Evolutionary conservation across 2,113 vertebrate genomes (phyloP), one percentile per base, ranked within the genome.

Genomic region (Formicarius rufipectus): DNA sequence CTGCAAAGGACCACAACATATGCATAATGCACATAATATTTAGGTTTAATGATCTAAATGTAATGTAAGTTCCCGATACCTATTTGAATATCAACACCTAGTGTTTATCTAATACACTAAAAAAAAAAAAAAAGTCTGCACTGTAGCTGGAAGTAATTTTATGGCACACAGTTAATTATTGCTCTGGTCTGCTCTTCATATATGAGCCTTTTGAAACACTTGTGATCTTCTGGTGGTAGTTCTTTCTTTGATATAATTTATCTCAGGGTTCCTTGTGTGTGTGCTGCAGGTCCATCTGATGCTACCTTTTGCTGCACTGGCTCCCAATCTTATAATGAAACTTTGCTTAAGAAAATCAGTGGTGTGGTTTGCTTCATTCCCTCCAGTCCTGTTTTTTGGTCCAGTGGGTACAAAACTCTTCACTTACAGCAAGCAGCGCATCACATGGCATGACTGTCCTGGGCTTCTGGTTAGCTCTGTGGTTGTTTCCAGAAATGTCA

Each of bases 371-470:
- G 4, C 12, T 80, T 91, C 19, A 13, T 71, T 53, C 62, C 62
- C 49, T 66, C 30, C 28, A 49, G 56, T 69, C 77, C 42, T n/a
- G 3, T 12, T 19, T 9, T 56, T 58, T 45, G 12, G 40, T 25
- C 39, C 35, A 12, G 1, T 87, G 12, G 7, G 30, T 68, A 16
- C 39, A 76, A 45, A 3, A 30, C 28, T 16, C 30, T 91, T 21
- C 21, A 56, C 21, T 47, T 39, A 59, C 27, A 66, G n/a, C 44
- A 62, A 39, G 56, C 35, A 24, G 35, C 33, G 37, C 0, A 0
- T 72, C 1, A 0, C 15, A 14, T 56, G 30, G 28, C 0, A 0
- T 52, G 74, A 58, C 53, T 74, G 30, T 45, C 63, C 44, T 60
- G 33, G 67, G 16, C 40, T 84, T 16, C 14, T 6, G 8, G 27